These are phyloP conservation scores for Lepus townsendii DNA, from an alignment of 2,797 vertebrate species.

Conservation along the genomic window DNA sequence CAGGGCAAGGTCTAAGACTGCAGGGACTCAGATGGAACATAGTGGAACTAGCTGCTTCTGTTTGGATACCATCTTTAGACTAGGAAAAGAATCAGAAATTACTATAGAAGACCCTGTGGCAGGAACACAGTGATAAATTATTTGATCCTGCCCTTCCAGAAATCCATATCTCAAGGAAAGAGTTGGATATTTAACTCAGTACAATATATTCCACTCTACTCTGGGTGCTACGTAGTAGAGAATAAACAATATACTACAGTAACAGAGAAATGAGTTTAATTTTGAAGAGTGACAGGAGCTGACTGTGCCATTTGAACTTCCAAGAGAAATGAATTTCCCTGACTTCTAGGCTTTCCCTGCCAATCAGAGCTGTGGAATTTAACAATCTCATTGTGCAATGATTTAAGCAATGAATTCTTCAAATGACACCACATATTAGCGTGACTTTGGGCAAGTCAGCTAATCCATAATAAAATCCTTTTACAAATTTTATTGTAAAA, in stretches of 20 bases:
- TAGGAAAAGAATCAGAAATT: neutral
- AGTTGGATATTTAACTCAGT: neutral
- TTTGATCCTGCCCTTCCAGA: neutral
- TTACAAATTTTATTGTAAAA: neutral
- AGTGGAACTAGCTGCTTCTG: neutral
- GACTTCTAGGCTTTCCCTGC: neutral
- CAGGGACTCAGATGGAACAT: neutral
- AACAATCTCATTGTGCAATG: neutral
- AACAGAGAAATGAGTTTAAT: neutral
- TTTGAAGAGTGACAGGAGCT: conserved; percentile 21
- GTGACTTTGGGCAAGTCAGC: neutral
- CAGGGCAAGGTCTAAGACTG: neutral
- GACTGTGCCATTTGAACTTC: conserved; percentile 4
- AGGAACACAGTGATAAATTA: neutral
- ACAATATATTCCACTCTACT: neutral
- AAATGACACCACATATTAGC: neutral
- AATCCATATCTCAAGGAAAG: conserved; percentile 6
- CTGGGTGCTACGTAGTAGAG: neutral
- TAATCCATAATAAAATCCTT: neutral
- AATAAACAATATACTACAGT: neutral
- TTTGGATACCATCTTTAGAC: neutral
- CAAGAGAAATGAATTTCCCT: conserved; percentile 15
- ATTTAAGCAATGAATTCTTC: neutral
- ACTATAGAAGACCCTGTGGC: neutral
- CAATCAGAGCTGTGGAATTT: neutral